Evolutionary conservation across 2,888 invertebrate species (phyloP), one percentile per base, ranked within the genome.

Genomic region (Sialis fuliginosa): DNA sequence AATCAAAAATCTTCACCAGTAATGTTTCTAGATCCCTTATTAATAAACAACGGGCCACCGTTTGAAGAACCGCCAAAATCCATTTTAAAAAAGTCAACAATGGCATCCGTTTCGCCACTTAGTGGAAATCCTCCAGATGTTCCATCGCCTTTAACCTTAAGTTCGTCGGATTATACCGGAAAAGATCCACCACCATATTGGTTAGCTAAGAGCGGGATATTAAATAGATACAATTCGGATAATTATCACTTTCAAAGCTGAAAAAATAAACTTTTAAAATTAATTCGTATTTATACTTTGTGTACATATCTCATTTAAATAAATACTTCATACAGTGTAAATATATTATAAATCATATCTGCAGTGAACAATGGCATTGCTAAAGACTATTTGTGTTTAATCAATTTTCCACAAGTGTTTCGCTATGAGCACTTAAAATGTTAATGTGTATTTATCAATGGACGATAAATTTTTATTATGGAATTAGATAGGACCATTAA

Each of bases 21-120:
- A 47, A 33, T 47, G 44, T 33, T 39, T 48, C 8, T 41, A 13
- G 30, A 31, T 9, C 47, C 54, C 52, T 31, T 50, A 52, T 12
- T 50, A 54, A 51, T 62, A 59, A 52, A 56, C 5, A 72, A 72
- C 37, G 72, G 70, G 55, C 22, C 22, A 42, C 12, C 34, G 22
- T 30, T 10, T 31, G 45, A 32, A 6, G 70, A 71, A 42, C 72
- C 70, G 50, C 56, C 70, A 10, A 67, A 70, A 54, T 67, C 73
- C 3, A 71, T 72, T 53, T 58, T 75, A 13, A 77, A 76, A 60
- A 71, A 72, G 12, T 74, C 74, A 56, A 69, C 74, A 22, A 44
- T 44, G 34, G 70, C 70, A 41, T 37, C 47, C 7, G 30, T 42
- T 12, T 40, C 42, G 35, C 32, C 30, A 31, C 30, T 39, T 31